Percentiles rank a stretch among this genome's conserved stretches.
Conservation (phyloP, 1,140 invertebrate species). For the Liolophura sinensis region DNA sequence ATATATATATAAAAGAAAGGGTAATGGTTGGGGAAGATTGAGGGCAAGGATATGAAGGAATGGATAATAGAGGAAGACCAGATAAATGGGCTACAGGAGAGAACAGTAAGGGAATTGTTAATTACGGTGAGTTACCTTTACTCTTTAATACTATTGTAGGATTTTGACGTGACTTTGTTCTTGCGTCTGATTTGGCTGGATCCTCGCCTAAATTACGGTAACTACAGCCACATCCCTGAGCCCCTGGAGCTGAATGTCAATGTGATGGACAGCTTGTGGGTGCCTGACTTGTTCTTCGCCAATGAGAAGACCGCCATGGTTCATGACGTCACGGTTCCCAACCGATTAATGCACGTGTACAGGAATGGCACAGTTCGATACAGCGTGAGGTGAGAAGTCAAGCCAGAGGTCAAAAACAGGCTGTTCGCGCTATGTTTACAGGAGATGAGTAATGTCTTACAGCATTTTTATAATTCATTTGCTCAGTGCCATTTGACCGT, state of each 20-base stretch:
- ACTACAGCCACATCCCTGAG: constrained; percentile 70
- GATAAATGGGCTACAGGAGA: no score
- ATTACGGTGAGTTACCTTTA: no score
- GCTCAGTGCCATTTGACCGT: no score
- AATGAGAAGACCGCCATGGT: constrained; percentile 66
- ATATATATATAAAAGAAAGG: no score
- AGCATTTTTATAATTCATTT: no score
- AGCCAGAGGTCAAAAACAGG: no score
- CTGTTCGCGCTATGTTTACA: no score
- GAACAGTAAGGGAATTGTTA: no score
- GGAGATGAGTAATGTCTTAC: no score
- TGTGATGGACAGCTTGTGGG: constrained; percentile 82
- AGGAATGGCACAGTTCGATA: constrained; percentile 37
- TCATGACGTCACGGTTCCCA: constrained; percentile 58
- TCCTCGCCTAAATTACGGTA: constrained; percentile 69
- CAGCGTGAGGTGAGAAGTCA: constrained; percentile 35
- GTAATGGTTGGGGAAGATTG: no score
- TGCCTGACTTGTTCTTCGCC: constrained; percentile 83
- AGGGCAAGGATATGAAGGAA: no score
- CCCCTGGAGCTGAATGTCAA: constrained; percentile 73
- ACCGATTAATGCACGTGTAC: constrained; percentile 51
- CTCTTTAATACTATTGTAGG: constrained; percentile 17
- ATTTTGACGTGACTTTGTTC: constrained; percentile 77
- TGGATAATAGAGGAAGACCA: no score
- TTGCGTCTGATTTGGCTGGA: constrained; percentile 79